Conservation (phyloP, 92 coral and sea anemone genomes). For the Palythoa grandis region DNA sequence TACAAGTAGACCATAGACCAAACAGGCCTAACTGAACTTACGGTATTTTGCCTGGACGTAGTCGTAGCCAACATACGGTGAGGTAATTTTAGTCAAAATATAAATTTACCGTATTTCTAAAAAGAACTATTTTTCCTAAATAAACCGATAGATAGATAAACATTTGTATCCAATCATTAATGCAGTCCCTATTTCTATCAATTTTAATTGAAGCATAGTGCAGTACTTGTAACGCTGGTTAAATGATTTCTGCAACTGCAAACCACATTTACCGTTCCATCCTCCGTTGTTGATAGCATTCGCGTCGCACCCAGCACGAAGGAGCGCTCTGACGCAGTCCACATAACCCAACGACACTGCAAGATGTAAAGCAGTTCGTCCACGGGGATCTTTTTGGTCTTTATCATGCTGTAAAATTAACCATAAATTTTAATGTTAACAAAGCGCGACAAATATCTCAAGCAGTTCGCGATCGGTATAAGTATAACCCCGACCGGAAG, state of each 20-base stretch:
- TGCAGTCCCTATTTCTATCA: background rate
- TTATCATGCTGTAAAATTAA: slow-evolving; percentile 63
- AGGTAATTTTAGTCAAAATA: too few relatives aligned
- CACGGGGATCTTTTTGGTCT: slow-evolving; percentile 87
- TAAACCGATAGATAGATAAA: too few relatives aligned
- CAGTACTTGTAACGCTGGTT: background rate
- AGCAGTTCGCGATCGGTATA: background rate
- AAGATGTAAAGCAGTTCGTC: slow-evolving; percentile 93
- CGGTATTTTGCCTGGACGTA: too few relatives aligned
- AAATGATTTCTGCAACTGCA: background rate
- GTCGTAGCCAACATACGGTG: too few relatives aligned
- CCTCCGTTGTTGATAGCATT: slow-evolving; percentile 86
- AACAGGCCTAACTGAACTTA: too few relatives aligned
- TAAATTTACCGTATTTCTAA: too few relatives aligned
- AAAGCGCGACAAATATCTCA: background rate
- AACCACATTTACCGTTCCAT: slow-evolving; percentile 89
- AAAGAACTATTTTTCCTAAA: too few relatives aligned
- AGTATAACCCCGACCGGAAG: slow-evolving; percentile 3
- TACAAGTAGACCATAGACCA: too few relatives aligned
- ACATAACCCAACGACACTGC: slow-evolving; percentile 86
- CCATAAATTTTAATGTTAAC: background rate
- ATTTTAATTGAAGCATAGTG: background rate
- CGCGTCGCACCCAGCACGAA: slow-evolving; percentile 87
- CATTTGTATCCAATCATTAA: too few relatives aligned
- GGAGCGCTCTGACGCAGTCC: slow-evolving; percentile 82